Conservation (phyloP, 2,888 invertebrate species). For the Acrocera orbiculus region DNA sequence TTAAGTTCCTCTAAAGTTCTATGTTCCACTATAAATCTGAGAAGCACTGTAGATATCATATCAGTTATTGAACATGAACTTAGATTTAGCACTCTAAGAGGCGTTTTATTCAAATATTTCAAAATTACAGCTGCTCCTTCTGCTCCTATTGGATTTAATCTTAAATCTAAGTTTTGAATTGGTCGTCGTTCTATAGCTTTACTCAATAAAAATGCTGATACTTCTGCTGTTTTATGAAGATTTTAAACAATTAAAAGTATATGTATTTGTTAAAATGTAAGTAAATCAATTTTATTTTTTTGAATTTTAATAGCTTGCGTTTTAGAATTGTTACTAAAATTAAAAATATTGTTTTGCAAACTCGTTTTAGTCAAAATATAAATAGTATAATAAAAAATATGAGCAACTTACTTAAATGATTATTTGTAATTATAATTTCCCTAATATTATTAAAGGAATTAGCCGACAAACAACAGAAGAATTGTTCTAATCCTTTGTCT, state of each 20-base stretch:
- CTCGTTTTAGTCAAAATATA: not conserved
- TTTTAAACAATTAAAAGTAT: too few relatives aligned
- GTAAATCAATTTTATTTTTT: too few relatives aligned
- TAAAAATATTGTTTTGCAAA: not conserved
- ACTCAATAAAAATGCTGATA: conserved; percentile 24
- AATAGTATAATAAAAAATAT: not conserved
- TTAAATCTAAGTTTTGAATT: conserved; percentile 20
- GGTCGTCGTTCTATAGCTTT: conserved; percentile 19
- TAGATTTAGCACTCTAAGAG: conserved; percentile 21
- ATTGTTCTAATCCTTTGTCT: conserved; percentile 25
- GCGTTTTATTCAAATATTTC: conserved; percentile 18
- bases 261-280: too few relatives aligned
- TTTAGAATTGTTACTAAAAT: too few relatives aligned
- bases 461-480: conserved; percentile 20
- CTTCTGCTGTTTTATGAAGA: conserved; percentile 20
- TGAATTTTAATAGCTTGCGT: too few relatives aligned
- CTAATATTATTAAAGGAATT: conserved; percentile 24
- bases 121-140: conserved; percentile 28
- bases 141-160: conserved; percentile 28
- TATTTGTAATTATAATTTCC: conserved; percentile 24
- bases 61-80: conserved; percentile 22
- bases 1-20: conserved; percentile 19
- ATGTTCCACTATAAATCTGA: conserved; percentile 24
- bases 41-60: conserved; percentile 21
- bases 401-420: conserved; percentile 22